These are phyloP conservation scores for Bombus soroeensis DNA, from an alignment of 1,140 invertebrate species.

Conservation along the genomic window DNA sequence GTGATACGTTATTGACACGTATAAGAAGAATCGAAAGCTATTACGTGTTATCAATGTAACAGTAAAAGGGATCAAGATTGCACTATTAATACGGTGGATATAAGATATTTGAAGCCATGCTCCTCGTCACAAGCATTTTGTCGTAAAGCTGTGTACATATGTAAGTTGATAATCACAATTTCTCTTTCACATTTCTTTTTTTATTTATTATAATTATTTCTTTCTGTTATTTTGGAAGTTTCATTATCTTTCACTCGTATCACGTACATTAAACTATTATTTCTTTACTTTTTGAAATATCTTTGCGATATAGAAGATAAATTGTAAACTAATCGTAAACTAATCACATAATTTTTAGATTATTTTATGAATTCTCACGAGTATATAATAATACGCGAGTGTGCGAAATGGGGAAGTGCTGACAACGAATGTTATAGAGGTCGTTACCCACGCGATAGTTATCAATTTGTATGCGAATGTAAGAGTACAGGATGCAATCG, in stretches of 20 bases:
- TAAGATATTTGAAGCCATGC: slow-evolving; percentile 60
- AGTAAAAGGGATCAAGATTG: slow-evolving; percentile 63
- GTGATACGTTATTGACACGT: background rate
- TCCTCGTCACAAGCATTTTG: slow-evolving; percentile 55
- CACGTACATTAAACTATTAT: slow-evolving; percentile 10
- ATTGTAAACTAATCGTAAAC: background rate
- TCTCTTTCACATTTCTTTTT: background rate
- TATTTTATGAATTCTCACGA: slow-evolving; percentile 66
- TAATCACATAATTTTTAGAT: slow-evolving; percentile 50
- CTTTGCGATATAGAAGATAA: background rate
- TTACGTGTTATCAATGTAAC: slow-evolving; percentile 69
- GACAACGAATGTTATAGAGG: slow-evolving; percentile 65
- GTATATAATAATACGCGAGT: slow-evolving; percentile 60
- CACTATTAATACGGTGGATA: slow-evolving; percentile 46
- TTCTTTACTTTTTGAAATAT: background rate
- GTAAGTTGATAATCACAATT: slow-evolving; percentile 45
- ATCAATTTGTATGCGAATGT: slow-evolving; percentile 70
- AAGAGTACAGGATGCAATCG: slow-evolving; percentile 64
- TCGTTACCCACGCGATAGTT: slow-evolving; percentile 66
- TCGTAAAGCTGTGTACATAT: slow-evolving; percentile 65
- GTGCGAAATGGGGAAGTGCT: slow-evolving; percentile 56
- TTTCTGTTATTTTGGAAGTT: no score
- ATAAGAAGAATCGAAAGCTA: slow-evolving; percentile 51
- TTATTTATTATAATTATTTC: no score
- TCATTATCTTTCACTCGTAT: no score